Evolutionary conservation across 1,140 invertebrate genomes (phyloP).

Genomic region (Halictus rubicundus): DNA sequence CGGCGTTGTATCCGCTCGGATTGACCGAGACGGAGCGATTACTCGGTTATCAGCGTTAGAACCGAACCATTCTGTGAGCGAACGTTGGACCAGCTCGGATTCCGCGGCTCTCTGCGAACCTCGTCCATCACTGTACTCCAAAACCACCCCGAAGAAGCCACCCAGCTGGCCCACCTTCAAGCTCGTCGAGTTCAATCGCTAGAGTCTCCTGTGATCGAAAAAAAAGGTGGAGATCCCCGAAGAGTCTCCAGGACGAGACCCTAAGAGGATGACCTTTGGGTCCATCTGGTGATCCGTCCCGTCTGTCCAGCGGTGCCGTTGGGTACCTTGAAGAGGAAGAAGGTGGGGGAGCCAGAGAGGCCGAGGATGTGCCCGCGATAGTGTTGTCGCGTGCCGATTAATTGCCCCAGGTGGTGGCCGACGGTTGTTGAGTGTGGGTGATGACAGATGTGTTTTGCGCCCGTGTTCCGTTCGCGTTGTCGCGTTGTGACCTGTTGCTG

Average conservation of each 20-base stretch:
- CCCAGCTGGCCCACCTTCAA: too few relatives aligned
- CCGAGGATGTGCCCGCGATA: conserved; percentile 31
- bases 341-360: not conserved
- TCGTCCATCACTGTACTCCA: not conserved
- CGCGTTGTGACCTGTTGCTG: conserved; percentile 27
- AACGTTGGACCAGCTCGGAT: conserved; percentile 26
- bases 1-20: conserved; percentile 72
- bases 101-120: not conserved
- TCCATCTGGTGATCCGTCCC: too few relatives aligned
- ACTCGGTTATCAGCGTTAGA: conserved; percentile 72
- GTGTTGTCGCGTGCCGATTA: conserved; percentile 47
- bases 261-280: too few relatives aligned
- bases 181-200: too few relatives aligned
- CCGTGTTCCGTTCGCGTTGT: conserved; percentile 36
- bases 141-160: too few relatives aligned
- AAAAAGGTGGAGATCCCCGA: too few relatives aligned
- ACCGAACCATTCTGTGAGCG: conserved; percentile 49
- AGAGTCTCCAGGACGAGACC: too few relatives aligned
- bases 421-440: conserved; percentile 70
- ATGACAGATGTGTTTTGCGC: conserved; percentile 71
- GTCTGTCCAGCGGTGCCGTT: too few relatives aligned
- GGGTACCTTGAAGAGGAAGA: not conserved
- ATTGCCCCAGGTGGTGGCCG: conserved; percentile 62
- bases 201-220: too few relatives aligned
- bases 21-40: conserved; percentile 72